Base-by-base conservation (phyloP, 2,797 vertebrate species). In the Sparidentex hasta region DNA sequence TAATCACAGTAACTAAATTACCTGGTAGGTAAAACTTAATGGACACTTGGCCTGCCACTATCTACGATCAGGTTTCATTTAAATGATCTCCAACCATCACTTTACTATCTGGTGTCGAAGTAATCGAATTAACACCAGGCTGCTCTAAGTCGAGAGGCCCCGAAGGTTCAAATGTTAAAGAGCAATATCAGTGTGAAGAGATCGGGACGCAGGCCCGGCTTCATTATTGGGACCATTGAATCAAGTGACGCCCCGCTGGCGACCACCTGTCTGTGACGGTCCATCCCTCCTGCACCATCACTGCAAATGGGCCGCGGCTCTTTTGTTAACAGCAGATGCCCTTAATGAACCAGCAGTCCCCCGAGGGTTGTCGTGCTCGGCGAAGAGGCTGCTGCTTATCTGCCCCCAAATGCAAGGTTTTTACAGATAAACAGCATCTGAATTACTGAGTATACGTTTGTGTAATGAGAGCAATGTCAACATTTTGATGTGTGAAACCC, bases 281-380 rank as follows among this genome's bases (percentile, higher is more conserved):
- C 82, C 82, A 74, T 73, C 83, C 89, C 78, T 85, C 81, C 87
- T 76, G 69, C 89, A 74, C 81, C 86, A 89, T 91, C 90, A 79
- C 14, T 79, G 78, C 80, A 82, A 80, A 84, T 85, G 84, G 83
- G 88, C 81, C 52, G n/a, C 55, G 27, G 76, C 64, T 87, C 89
- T 87, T 95, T 96, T 95, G 93, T 94, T 92, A 85, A 80, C 78
- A 87, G 81, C 95, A 96, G 93, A 95, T 95, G 95, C 90, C 91
- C 88, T 77, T 7, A 84, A 86, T 82, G 23, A 80, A 76, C 75
- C 82, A 50, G 75, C 38, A 74, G 65, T 87, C 90, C 84, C 92
- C 71, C 69, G 86, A 88, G 91, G 82, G 85, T 82, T 73, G 41
- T 12, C 51, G 51, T 62, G 72, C 47, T 83, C 62, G 88, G 74